These are phyloP conservation scores for Pachypanchax playfairii DNA, from an alignment of 2,113 vertebrate genomes.

Conservation along the genomic window DNA sequence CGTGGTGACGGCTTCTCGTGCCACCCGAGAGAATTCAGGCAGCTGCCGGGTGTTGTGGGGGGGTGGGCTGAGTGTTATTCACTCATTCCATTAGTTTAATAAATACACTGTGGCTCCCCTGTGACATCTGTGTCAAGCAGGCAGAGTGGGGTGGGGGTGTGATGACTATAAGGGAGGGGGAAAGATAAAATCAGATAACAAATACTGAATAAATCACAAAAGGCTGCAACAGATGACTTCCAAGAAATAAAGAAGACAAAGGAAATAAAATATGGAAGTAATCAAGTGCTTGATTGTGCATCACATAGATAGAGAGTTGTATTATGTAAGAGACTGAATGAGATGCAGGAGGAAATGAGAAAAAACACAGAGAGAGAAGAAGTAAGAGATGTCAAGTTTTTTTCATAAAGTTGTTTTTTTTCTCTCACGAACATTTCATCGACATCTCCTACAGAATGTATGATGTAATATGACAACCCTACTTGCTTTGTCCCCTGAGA, in stretches of 20 bases:
- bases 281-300: conserved; percentile 22
- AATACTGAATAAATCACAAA: conserved; percentile 53
- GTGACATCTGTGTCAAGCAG: conserved; percentile 67
- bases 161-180: neutral
- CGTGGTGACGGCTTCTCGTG: conserved; percentile 39
- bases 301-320: conserved; percentile 25
- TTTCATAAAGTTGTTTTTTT: conserved; percentile 34
- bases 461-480: conserved; percentile 48
- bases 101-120: conserved; percentile 56
- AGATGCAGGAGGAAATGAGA: conserved; percentile 23
- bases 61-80: conserved; percentile 52
- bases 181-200: conserved; percentile 55
- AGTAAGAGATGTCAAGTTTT: conserved; percentile 11
- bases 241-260: conserved; percentile 47
- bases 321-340: conserved; percentile 8
- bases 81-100: conserved; percentile 74
- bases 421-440: conserved; percentile 37
- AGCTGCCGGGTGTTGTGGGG: conserved; percentile 24
- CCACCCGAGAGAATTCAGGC: conserved; percentile 39
- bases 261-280: conserved; percentile 36
- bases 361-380: conserved; percentile 2
- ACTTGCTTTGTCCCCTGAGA: conserved; percentile 37
- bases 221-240: conserved; percentile 41
- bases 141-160: conserved; percentile 32
- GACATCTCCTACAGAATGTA: conserved; percentile 22